Percentiles rank a stretch among this genome's conserved stretches.
Conservation (phyloP, 2,113 vertebrate genomes). For the Hipposideros armiger region DNA sequence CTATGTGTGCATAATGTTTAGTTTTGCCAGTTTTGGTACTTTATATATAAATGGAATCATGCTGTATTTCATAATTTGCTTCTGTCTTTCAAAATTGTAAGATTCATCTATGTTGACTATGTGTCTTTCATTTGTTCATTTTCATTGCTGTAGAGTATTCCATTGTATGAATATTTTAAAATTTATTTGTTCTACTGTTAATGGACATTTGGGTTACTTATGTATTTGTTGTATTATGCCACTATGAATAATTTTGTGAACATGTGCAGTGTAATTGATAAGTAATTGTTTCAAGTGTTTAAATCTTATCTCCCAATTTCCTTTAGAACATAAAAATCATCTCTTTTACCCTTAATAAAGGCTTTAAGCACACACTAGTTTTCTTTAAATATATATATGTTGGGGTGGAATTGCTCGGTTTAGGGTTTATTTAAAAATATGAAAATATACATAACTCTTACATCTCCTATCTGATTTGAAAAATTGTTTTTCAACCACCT, state of each 20-base stretch:
- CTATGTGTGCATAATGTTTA: neutral
- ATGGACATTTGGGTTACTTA: slow-evolving; percentile 13
- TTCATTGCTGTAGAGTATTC: neutral
- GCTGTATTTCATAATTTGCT: neutral
- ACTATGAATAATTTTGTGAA: slow-evolving; percentile 8
- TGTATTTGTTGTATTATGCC: neutral
- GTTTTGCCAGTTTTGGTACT: slow-evolving; percentile 8
- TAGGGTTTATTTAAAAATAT: slow-evolving; percentile 36
- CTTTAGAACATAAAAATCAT: slow-evolving; percentile 45
- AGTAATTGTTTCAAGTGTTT: slow-evolving; percentile 43
- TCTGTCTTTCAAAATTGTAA: slow-evolving; percentile 38
- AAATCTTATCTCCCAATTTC: slow-evolving; percentile 36
- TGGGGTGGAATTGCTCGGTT: neutral
- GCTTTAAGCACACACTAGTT: neutral
- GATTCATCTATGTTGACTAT: neutral
- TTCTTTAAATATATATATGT: neutral
- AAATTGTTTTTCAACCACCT: slow-evolving; percentile 39
- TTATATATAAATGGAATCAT: neutral
- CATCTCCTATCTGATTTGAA: neutral
- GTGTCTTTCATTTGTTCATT: neutral
- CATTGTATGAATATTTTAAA: neutral
- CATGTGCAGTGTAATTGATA: neutral
- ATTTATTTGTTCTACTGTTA: neutral
- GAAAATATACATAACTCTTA: neutral
- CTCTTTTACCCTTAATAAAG: slow-evolving; percentile 43